Base-by-base conservation (phyloP, 2,888 invertebrate species). In the Thalpophila matura region DNA sequence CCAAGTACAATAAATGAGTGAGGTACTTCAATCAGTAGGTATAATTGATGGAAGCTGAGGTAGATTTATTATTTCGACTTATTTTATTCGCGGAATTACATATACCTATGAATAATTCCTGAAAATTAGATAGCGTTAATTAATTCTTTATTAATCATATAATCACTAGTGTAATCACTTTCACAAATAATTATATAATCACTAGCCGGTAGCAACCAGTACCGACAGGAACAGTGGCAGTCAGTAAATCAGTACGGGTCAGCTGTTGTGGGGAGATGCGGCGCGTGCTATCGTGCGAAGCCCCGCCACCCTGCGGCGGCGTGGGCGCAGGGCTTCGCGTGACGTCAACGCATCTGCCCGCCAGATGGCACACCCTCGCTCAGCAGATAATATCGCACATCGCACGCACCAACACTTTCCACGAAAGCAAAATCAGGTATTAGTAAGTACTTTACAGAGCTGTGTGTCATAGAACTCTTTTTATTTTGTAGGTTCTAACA, bases 311-410 rank as follows among this genome's bases (percentile, higher is more conserved):
- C 86, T 84, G 79, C 81, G 80, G 79, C 81, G 80, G 77, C 68
- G 73, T 20, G 50, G 18, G 71, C 64, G 56, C 71, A 62, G 75
- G 77, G 78, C 92, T 93, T 94, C 94, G 90, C 91, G 91, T 94
- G 94, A 94, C 94, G 93, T 93, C 93, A 93, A 89, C 81, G 88
- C 94, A 94, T 94, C 94, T 94, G 94, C 90, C 91, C 83, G 91
- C 85, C 94, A 94, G 94, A 93, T 94, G 95, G 94, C 91, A 88
- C 84, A 84, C 89, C 85, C 92, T 91, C 89, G 83, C 82, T 71
- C 77, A 79, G 20, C 60, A 92, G 94, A 95, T 95, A 90, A 90
- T 93, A 94, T 94, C 93, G 89, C 92, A 89, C 86, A 79, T 79
- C 88, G 86, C 88, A 84, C 85, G 77, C 77, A 73, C 79, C 56